Percentiles rank a stretch among this genome's conserved stretches.
These are phyloP conservation scores for Pocota personata DNA, from an alignment of 2,888 invertebrate species.

Conservation along the genomic window DNA sequence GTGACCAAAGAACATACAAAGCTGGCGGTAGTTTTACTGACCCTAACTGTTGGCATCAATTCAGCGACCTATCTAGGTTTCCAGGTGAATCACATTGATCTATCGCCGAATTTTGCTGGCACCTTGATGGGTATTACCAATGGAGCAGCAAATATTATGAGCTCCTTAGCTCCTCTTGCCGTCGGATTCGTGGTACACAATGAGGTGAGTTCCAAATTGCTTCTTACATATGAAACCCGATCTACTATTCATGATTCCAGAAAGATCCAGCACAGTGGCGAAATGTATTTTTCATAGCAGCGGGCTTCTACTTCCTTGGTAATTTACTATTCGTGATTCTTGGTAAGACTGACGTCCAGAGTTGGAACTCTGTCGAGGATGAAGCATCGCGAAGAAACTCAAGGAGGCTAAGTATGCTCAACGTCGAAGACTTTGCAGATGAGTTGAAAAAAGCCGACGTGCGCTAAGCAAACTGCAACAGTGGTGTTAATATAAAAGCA, in stretches of 20 bases:
- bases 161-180: slow-evolving; percentile 90
- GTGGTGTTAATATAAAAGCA: slow-evolving; percentile 1
- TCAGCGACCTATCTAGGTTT: slow-evolving; percentile 90
- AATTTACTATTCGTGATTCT: slow-evolving; percentile 85
- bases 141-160: slow-evolving; percentile 90
- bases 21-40: slow-evolving; percentile 87
- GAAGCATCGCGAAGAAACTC: slow-evolving; percentile 58
- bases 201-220: slow-evolving; percentile 84
- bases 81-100: slow-evolving; percentile 92
- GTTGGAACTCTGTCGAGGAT: slow-evolving; percentile 85
- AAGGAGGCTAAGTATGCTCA: slow-evolving; percentile 48
- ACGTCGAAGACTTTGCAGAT: slow-evolving; percentile 22
- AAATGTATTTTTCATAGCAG: slow-evolving; percentile 84
- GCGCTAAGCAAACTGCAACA: not conserved
- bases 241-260: slow-evolving; percentile 72
- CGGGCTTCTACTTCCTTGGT: slow-evolving; percentile 84
- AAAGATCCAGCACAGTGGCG: slow-evolving; percentile 83
- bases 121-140: slow-evolving; percentile 94
- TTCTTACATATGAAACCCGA: not conserved
- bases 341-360: slow-evolving; percentile 84
- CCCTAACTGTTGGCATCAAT: slow-evolving; percentile 90
- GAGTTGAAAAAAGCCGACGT: slow-evolving; percentile 29
- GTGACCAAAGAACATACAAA: slow-evolving; percentile 80
- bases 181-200: slow-evolving; percentile 88
- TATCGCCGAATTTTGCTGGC: slow-evolving; percentile 93